Evolutionary conservation across 2,888 invertebrate genomes (phyloP).

Genomic region (Pyralis farinalis): DNA sequence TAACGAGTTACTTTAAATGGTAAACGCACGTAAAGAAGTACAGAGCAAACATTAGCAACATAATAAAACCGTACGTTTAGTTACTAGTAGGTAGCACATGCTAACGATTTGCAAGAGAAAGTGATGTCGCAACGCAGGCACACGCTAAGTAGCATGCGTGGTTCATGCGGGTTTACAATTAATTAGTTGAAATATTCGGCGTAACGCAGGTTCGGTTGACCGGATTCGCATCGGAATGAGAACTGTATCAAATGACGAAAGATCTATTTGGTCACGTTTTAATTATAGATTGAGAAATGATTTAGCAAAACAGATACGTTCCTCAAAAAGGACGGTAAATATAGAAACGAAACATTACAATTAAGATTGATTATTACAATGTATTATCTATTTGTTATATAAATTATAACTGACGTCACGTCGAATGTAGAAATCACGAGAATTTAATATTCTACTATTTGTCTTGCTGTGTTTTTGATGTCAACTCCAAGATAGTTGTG

Average conservation of each 20-base stretch:
- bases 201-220: conserved; percentile 8
- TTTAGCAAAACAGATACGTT: conserved; percentile 10
- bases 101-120: conserved; percentile 59
- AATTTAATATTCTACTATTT: too few relatives aligned
- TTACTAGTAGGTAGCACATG: conserved; percentile 24
- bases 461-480: too few relatives aligned
- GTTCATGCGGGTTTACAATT: conserved; percentile 17
- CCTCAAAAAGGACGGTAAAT: conserved; percentile 4
- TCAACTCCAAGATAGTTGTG: too few relatives aligned
- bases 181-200: conserved; percentile 7
- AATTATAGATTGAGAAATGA: conserved; percentile 7
- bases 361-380: too few relatives aligned
- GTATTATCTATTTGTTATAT: too few relatives aligned
- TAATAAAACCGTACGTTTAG: conserved; percentile 15
- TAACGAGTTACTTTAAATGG: not conserved
- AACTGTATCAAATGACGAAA: conserved; percentile 1
- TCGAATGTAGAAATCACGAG: too few relatives aligned
- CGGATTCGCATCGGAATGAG: not conserved
- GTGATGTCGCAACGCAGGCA: conserved; percentile 61
- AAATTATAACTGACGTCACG: too few relatives aligned
- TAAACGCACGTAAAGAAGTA: conserved; percentile 10
- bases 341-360: conserved; percentile 10
- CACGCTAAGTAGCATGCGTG: conserved; percentile 25
- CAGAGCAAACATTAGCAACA: conserved; percentile 12
- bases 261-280: conserved; percentile 11